Conservation (phyloP, 2,888 invertebrate species). For the Volucella inanis region DNA sequence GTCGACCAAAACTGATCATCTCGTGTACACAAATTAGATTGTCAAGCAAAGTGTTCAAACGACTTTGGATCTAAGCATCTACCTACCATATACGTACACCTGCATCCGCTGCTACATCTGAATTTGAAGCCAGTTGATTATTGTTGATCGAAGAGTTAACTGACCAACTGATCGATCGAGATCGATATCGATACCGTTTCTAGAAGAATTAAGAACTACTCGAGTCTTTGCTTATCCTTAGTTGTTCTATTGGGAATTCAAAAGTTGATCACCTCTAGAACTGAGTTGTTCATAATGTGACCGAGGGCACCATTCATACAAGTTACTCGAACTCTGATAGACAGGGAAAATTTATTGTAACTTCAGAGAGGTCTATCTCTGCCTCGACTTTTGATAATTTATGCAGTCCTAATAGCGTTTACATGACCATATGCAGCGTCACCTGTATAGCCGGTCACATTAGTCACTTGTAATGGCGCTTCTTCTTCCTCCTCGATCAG, state of each 20-base stretch:
- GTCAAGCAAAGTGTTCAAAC: slow-evolving; percentile 60
- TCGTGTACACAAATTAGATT: slow-evolving; percentile 60
- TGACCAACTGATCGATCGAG: slow-evolving; percentile 44
- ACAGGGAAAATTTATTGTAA: slow-evolving; percentile 58
- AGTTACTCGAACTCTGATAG: slow-evolving; percentile 18
- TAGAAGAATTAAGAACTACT: slow-evolving; percentile 61
- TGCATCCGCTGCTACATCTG: background rate
- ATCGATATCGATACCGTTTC: slow-evolving; percentile 62
- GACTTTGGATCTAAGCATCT: background rate
- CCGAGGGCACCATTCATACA: slow-evolving; percentile 29
- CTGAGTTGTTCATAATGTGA: slow-evolving; percentile 5
- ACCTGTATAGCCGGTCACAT: slow-evolving; percentile 70
- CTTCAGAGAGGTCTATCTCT: slow-evolving; percentile 51
- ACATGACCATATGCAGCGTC: slow-evolving; percentile 73
- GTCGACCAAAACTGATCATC: slow-evolving; percentile 36
- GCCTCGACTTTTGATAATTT: slow-evolving; percentile 57
- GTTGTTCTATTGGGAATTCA: slow-evolving; percentile 13
- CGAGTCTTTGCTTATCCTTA: background rate
- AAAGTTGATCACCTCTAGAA: slow-evolving; percentile 40
- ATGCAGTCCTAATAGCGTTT: slow-evolving; percentile 71
- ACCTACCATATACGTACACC: background rate
- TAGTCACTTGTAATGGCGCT: slow-evolving; percentile 74
- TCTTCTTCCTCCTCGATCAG: slow-evolving; percentile 36
- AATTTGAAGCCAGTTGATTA: slow-evolving; percentile 44
- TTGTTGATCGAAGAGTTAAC: background rate